Conservation (phyloP, 2,113 vertebrate genomes). For the Psephotus haematonotus region DNA sequence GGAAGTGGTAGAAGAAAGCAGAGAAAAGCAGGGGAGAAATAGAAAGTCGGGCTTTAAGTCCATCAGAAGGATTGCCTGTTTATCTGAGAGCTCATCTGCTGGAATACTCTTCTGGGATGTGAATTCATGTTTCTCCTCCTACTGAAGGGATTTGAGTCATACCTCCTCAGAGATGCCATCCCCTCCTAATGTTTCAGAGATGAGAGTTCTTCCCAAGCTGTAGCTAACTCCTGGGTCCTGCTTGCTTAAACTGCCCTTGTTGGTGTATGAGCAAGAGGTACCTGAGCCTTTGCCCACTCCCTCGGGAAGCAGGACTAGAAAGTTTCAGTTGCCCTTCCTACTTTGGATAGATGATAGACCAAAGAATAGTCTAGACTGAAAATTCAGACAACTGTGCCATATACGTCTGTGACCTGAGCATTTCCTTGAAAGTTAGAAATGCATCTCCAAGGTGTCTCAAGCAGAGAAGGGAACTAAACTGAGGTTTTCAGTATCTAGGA, state of each 20-base stretch:
- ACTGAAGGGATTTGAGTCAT: not conserved
- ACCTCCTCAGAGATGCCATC: not conserved
- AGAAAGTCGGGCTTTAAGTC: not conserved
- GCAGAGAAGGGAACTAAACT: not conserved
- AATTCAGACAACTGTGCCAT: not conserved
- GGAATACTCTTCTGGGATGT: not conserved
- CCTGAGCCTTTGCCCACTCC: not conserved
- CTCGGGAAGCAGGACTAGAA: not conserved
- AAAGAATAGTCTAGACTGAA: not conserved
- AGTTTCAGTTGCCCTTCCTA: not conserved
- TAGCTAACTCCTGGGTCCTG: not conserved
- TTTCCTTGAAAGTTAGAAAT: not conserved
- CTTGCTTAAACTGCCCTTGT: not conserved
- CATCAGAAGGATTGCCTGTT: not conserved
- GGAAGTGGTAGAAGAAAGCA: not conserved
- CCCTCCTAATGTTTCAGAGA: not conserved
- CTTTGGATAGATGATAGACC: not conserved
- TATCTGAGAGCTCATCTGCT: not conserved
- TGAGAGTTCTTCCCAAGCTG: not conserved
- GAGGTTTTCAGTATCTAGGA: not conserved
- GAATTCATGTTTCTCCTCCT: not conserved
- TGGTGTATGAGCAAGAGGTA: rapidly evolving
- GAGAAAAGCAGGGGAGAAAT: not conserved
- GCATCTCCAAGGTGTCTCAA: not conserved
- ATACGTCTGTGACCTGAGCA: not conserved